A percentile compares a stretch with the other conserved stretches of the same genome.
These are phyloP conservation scores for Anguilla marmorata DNA, from an alignment of 2,797 vertebrate species.

Conservation along the genomic window DNA sequence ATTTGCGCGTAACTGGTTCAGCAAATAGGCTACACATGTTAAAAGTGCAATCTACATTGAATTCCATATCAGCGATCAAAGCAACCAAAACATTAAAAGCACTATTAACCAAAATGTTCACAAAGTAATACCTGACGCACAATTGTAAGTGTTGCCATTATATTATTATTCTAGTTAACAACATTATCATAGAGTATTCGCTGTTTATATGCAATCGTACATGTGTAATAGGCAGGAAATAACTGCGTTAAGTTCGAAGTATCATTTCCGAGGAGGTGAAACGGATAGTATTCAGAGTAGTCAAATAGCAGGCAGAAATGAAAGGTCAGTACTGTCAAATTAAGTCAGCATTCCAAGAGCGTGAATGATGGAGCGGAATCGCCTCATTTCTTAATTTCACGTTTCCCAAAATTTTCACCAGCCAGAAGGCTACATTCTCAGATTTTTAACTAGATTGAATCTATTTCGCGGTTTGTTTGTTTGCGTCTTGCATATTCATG, in stretches of 20 bases:
- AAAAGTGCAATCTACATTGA: background rate
- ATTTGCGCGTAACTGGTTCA: background rate
- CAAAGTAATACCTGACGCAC: background rate
- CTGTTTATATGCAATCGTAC: background rate
- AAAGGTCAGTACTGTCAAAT: slow-evolving; percentile 54
- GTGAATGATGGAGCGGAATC: background rate
- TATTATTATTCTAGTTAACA: background rate
- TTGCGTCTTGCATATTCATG: background rate
- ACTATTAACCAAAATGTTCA: background rate
- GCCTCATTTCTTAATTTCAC: background rate
- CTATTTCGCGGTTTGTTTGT: background rate
- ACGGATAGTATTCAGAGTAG: background rate
- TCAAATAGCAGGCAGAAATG: slow-evolving; percentile 9
- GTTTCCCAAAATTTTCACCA: background rate
- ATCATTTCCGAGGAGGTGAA: background rate
- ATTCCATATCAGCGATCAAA: background rate
- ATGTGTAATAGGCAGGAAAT: background rate
- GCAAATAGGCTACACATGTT: background rate
- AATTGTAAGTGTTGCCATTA: background rate
- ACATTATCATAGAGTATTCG: background rate
- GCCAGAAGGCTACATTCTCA: background rate
- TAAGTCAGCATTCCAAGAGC: slow-evolving; percentile 11
- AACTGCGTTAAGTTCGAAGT: background rate
- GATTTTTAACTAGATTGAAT: background rate
- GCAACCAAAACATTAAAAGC: background rate